Evolutionary conservation across 2,888 invertebrate species (phyloP), one percentile per base, ranked within the genome.

Genomic region (Cosmia pyralina): DNA sequence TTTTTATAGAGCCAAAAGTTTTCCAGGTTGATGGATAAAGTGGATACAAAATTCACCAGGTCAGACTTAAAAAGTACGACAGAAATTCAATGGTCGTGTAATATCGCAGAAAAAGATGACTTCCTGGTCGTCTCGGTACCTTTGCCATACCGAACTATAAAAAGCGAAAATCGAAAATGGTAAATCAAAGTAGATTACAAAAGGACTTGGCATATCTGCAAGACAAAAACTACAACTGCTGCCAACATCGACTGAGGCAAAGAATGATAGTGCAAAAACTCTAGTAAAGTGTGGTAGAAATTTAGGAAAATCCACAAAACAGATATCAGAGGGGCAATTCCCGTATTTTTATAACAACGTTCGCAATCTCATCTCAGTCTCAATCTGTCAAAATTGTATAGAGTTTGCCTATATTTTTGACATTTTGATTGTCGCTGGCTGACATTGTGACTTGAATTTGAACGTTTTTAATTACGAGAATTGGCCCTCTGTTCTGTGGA

Each of bases 211-310:
- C 58, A 68, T 70, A 46, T 68, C 55, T 46, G 68, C 65, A 19
- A 58, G 74, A 83, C 69, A 74, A 78, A 77, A 75, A 77, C 59
- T 19, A 10, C 11, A 68, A 69, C 52, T 58, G 57, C 77, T 82
- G 59, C 71, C 59, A 71, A 82, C 62, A 76, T 69, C 50, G 75
- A 53, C 48, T 50, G 11, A 52, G 15, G n/a, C 38, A 19, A 72
- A 55, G 63, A 78, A 52, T 64, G 22, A 69, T 69, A 15, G 55
- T 11, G 55, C 69, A 75, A 65, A 68, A 75, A 64, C 17, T 52
- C 57, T 67, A 17, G 13, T 41, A 69, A 57, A 60, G 19, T 53
- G 38, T 64, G 41, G 22, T 44, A 10, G 17, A 41, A 44, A 44
- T 17, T 60, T 60, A 17, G 22, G 17, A 1, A 60, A 60, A 41